phyloP scores from a whole-genome alignment of 1,140 invertebrate genomes.

The Nylanderia fulva region DNA sequence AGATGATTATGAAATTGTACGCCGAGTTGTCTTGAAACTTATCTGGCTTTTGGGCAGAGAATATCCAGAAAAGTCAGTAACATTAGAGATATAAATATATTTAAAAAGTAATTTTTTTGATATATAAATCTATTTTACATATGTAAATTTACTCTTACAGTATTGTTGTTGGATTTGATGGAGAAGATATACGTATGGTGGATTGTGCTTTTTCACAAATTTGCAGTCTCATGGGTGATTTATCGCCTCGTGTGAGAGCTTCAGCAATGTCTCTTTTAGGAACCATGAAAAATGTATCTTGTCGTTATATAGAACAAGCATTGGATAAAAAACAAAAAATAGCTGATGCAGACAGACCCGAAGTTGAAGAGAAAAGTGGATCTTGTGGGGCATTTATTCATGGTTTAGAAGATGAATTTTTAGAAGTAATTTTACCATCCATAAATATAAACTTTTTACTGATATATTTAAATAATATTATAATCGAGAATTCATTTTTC shows the following conservation, averaged over 20 bases:
- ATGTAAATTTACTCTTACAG: constrained; percentile 87
- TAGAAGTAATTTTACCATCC: constrained; percentile 87
- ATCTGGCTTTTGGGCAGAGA: constrained; percentile 94
- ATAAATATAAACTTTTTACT: constrained; percentile 11
- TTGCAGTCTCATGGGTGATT: constrained; percentile 96
- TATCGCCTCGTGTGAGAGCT: constrained; percentile 94
- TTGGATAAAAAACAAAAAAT: constrained; percentile 99
- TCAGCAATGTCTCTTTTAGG: constrained; percentile 94
- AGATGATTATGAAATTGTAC: constrained; percentile 98
- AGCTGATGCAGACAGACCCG: constrained; percentile 93
- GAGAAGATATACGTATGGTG: constrained; percentile 93
- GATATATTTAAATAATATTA: constrained; percentile 7
- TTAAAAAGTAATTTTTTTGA: constrained; percentile 33
- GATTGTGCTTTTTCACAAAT: constrained; percentile 99
- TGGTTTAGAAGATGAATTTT: constrained; percentile 98
- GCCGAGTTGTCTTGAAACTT: constrained; percentile 93
- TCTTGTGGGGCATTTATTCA: constrained; percentile 99
- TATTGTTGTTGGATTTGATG: constrained; percentile 88
- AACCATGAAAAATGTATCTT: constrained; percentile 94
- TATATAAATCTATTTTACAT: not conserved
- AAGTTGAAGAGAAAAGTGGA: constrained; percentile 90
- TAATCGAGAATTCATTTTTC: constrained; percentile 8
- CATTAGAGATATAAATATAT: constrained; percentile 19
- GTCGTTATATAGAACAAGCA: constrained; percentile 97
- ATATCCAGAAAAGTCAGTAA: constrained; percentile 93